A percentile compares a stretch with the other conserved stretches of the same genome.
phyloP scores from a whole-genome alignment of 2,888 invertebrate genomes.

The Caenorhabditis drosophilae region DNA sequence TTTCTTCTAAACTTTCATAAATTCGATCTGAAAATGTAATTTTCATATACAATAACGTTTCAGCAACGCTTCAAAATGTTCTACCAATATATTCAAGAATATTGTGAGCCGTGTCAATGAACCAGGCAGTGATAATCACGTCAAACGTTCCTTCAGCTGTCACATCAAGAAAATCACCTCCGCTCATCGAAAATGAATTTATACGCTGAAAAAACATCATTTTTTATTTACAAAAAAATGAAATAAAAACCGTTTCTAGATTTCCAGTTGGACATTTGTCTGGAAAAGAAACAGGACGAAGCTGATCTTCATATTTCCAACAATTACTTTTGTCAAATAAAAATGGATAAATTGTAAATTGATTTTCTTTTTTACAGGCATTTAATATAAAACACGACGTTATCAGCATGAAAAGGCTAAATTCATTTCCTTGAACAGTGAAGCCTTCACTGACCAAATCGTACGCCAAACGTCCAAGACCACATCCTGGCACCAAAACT shows the following conservation, averaged over 20 bases:
- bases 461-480: conserved; percentile 86
- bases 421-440: conserved; percentile 94
- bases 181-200: conserved; percentile 85
- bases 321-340: conserved; percentile 93
- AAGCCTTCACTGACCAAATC: conserved; percentile 90
- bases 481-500: conserved; percentile 93
- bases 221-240: not conserved
- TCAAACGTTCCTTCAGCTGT: conserved; percentile 79
- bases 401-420: conserved; percentile 94
- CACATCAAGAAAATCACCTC: conserved; percentile 94
- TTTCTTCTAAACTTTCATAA: conserved; percentile 85
- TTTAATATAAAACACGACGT: conserved; percentile 94
- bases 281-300: conserved; percentile 81
- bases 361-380: conserved; percentile 76
- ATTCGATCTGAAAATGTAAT: conserved; percentile 72
- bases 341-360: conserved; percentile 88
- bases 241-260: not conserved
- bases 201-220: conserved; percentile 22
- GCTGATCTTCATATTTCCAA: conserved; percentile 81
- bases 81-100: conserved; percentile 85
- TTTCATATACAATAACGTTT: not conserved
- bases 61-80: not conserved
- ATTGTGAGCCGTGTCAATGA: conserved; percentile 96
- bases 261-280: conserved; percentile 83
- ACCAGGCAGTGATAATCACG: conserved; percentile 94